Evolutionary conservation across 2,113 vertebrate genomes (phyloP).

Genomic region (Aegithalos caudatus): DNA sequence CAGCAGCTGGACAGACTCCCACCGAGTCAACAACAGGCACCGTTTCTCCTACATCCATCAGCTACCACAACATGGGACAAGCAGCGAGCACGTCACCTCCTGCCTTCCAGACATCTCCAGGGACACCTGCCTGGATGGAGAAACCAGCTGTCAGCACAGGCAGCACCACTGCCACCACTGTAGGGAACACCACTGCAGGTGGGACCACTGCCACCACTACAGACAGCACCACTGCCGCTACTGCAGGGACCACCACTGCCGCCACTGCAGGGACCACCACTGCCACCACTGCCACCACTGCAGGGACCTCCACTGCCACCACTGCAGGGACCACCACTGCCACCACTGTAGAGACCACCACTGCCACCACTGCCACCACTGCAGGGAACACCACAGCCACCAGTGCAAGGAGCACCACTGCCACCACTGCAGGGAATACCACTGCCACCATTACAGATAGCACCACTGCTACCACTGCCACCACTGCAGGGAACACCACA

Average conservation of each 20-base stretch:
- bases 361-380: accelerated
- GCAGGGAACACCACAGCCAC: accelerated
- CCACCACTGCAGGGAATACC: accelerated
- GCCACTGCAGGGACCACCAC: accelerated
- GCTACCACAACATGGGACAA: accelerated
- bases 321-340: accelerated
- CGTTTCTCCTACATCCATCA: not conserved
- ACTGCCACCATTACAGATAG: too few relatives aligned
- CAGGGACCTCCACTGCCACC: accelerated
- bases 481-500: accelerated
- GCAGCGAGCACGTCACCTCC: accelerated
- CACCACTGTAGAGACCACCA: accelerated
- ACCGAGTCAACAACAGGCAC: accelerated
- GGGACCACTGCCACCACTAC: accelerated
- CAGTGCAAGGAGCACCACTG: accelerated
- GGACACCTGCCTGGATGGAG: not conserved
- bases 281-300: not conserved
- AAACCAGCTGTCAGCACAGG: not conserved
- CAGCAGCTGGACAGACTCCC: accelerated
- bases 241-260: accelerated
- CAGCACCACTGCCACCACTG: accelerated
- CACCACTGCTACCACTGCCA: accelerated
- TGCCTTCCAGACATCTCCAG: not conserved
- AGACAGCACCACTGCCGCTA: accelerated
- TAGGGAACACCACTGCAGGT: accelerated